Base-by-base conservation (phyloP, 1,140 invertebrate species). In the Oedothorax gibbosus region DNA sequence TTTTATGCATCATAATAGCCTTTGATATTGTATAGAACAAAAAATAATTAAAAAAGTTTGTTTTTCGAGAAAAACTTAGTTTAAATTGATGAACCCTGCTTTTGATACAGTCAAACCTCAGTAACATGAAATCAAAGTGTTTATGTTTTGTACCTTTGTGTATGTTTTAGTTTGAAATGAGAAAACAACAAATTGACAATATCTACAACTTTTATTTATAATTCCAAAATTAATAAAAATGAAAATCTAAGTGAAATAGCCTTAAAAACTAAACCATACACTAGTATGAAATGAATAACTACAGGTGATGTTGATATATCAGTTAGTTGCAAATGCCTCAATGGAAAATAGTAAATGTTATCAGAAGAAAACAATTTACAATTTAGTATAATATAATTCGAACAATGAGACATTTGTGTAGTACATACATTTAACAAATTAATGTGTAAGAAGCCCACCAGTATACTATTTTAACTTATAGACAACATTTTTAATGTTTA, bases 191-290 rank as follows among this genome's bases (percentile, higher is more conserved):
- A 10, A 68, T 9, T 35, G 64, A 68, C 64, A 68, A 79, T 79
- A 79, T 79, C 77, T 79, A 79, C 77, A 79, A 66, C 64, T 79
- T 75, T 79, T 79, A 79, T 79, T 79, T 79, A 65, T 51, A 68
- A 79, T 68, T 68, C 21, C 77, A 79, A 79, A 77, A 79, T 79
- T 64, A 79, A 71, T 75, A 56, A 66, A 66, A 54, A 79, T 79
- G 50, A 79, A 50, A 79, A 68, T 66, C 64, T 66, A 79, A 64
- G 18, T 62, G 57, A 50, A 64, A 79, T 53, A 75, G 72, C 56
- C 57, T 56, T 66, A 18, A 15, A 20, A 60, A 51, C 60, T 51
- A 73, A 54, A 75, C 35, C 51, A 71, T 71, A 51, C 20, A 75
- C 21, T 57, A 57, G 21, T 75, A 75, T 60, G 72, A 75, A 75